Conservation (phyloP, 1,140 invertebrate genomes). For the Tigriopus japonicus region DNA sequence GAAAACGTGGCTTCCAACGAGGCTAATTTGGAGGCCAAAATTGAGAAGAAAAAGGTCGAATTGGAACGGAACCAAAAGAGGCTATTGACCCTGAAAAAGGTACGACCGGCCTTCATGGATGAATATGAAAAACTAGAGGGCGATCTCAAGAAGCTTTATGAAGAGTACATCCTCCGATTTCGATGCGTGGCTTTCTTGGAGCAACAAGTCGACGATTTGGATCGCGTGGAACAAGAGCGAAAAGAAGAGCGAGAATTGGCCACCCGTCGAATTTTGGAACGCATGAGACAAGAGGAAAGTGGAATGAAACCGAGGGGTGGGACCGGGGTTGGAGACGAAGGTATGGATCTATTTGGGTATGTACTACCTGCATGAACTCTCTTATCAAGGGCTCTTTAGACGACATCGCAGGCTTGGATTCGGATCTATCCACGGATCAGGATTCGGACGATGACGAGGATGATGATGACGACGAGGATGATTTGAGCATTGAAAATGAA, state of each 20-base stretch:
- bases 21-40: conserved; percentile 67
- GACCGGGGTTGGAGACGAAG: no score
- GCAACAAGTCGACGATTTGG: conserved; percentile 47
- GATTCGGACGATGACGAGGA: conserved; percentile 13
- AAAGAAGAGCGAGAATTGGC: conserved; percentile 34
- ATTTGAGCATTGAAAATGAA: conserved; percentile 17
- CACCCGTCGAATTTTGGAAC: conserved; percentile 12
- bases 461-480: conserved; percentile 21
- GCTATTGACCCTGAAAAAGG: conserved; percentile 70
- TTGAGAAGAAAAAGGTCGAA: conserved; percentile 72
- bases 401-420: no score
- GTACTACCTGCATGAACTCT: no score
- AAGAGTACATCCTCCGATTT: conserved; percentile 67
- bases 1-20: conserved; percentile 66
- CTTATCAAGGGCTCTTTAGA: no score
- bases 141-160: conserved; percentile 64
- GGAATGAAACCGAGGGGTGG: no score
- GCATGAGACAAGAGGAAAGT: conserved; percentile 11
- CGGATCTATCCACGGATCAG: neutral
- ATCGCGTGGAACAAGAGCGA: conserved; percentile 45
- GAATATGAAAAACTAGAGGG: conserved; percentile 81
- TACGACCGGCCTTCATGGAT: conserved; percentile 80
- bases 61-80: conserved; percentile 81
- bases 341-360: no score
- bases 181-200: conserved; percentile 67